Conservation (phyloP, 1,140 invertebrate genomes). For the Marisa cornuarietis region DNA sequence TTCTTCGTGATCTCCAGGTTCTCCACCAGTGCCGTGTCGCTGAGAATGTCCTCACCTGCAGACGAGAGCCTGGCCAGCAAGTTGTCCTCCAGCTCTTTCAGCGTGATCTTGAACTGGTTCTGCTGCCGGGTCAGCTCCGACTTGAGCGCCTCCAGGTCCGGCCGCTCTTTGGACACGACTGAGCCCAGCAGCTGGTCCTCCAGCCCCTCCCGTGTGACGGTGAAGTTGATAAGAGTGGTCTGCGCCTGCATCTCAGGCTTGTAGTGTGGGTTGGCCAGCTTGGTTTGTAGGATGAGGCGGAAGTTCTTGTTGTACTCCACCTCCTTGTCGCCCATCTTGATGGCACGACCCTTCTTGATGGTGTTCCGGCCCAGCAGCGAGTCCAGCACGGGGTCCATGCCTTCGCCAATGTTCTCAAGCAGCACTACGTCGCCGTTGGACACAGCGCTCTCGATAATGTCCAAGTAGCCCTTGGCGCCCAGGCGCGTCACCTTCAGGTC, state of each 20-base stretch:
- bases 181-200: conserved; percentile 96
- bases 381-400: conserved; percentile 91
- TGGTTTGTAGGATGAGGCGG: conserved; percentile 90
- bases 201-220: conserved; percentile 93
- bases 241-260: conserved; percentile 99
- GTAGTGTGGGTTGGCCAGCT: conserved; percentile 97
- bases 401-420: conserved; percentile 93
- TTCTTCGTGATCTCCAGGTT: conserved; percentile 95
- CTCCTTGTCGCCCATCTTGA: conserved; percentile 97
- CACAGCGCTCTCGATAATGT: conserved; percentile 88
- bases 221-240: conserved; percentile 96
- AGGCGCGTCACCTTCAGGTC: conserved; percentile 75
- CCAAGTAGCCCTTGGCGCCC: conserved; percentile 89
- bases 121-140: conserved; percentile 94
- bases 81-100: conserved; percentile 93
- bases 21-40: conserved; percentile 90
- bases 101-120: conserved; percentile 95
- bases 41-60: conserved; percentile 89
- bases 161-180: conserved; percentile 95
- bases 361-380: conserved; percentile 89
- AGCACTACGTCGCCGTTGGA: conserved; percentile 83
- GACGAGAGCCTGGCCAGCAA: conserved; percentile 89
- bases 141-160: conserved; percentile 93
- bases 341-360: conserved; percentile 90
- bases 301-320: conserved; percentile 92